Evolutionary conservation across 2,888 invertebrate genomes (phyloP), one percentile per base, ranked within the genome.

Genomic region (Aleiodes testaceus): DNA sequence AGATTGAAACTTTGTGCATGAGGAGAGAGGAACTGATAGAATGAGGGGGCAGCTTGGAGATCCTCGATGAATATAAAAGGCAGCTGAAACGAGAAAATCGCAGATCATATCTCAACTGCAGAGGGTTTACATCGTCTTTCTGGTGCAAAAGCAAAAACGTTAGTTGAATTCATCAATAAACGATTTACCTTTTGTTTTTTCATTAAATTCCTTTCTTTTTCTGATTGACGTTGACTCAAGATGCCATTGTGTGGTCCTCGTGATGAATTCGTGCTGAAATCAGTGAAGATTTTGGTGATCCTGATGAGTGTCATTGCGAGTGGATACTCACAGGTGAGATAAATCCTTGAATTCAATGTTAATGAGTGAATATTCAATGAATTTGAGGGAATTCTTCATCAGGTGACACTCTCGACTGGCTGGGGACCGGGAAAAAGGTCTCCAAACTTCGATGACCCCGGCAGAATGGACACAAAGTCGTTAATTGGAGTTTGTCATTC

Each of bases 371-470:
- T n/a, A n/a, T 5, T 26, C 3, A 26, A 26, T 26, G 26, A 26
- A 26, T 5, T 26, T 5, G 5, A 26, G 26, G 5, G 26, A 16
- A 11, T 12, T 26, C 44, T 42, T 45, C 6, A 30, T 9, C 30
- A 75, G 75, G 65, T 75, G n/a, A 75, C 75, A 16, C 59, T 75
- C 52, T 75, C 75, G 42, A 75, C 72, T 66, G 75, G 75, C 18
- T 75, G 75, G 75, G 75, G 73, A 14, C 75, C 75, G 7, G 75
- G 75, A n/a, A 75, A 75, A 14, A 66, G 75, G 7, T 45, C 73
- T 9, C 20, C 49, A 3, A 45, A 61, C 22, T 7, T 5, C 11
- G 71, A 72, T 5, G 69, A 72, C 12, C 47, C 64, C n/a, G 67
- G 69, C 50, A 66, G 52, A 12, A 14, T 72, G 14, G 55, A 47